phyloP scores from a whole-genome alignment of 2,113 vertebrate species.

The Equus przewalskii region DNA sequence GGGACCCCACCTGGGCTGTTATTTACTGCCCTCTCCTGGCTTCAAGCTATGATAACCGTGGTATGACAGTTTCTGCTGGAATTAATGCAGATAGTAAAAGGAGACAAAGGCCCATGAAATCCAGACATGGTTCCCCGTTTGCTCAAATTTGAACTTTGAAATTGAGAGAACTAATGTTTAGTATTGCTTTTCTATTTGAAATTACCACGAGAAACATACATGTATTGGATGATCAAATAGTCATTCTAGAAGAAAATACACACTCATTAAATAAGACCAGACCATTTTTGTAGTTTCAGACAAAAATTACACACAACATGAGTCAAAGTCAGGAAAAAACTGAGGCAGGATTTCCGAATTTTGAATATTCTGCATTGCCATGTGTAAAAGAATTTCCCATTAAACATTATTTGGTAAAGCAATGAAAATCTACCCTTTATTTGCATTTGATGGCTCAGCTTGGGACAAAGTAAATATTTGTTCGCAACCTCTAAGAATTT shows the following conservation, averaged over 20 bases:
- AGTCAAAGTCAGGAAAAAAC: neutral
- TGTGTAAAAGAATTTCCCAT: neutral
- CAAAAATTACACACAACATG: neutral
- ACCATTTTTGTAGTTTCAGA: neutral
- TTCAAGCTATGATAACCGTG: neutral
- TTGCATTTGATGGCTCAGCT: neutral
- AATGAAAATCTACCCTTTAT: neutral
- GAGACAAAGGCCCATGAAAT: too few species aligned
- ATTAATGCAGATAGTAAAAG: neutral
- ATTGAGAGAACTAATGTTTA: too few species aligned
- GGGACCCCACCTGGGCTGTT: neutral
- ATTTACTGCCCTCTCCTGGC: neutral
- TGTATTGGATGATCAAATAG: too few species aligned
- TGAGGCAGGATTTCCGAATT: neutral
- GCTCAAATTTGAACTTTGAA: too few species aligned
- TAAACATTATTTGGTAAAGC: neutral
- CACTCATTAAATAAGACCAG: neutral
- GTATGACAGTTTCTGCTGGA: neutral
- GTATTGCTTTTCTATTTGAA: too few species aligned
- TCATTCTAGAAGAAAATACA: neutral
- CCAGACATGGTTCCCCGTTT: too few species aligned
- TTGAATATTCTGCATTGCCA: neutral
- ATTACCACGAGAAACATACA: too few species aligned
- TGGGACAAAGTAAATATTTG: neutral
- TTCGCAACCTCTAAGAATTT: neutral